These are phyloP conservation scores for Paguma larvata DNA, from an alignment of 2,797 vertebrate species.

Conservation along the genomic window DNA sequence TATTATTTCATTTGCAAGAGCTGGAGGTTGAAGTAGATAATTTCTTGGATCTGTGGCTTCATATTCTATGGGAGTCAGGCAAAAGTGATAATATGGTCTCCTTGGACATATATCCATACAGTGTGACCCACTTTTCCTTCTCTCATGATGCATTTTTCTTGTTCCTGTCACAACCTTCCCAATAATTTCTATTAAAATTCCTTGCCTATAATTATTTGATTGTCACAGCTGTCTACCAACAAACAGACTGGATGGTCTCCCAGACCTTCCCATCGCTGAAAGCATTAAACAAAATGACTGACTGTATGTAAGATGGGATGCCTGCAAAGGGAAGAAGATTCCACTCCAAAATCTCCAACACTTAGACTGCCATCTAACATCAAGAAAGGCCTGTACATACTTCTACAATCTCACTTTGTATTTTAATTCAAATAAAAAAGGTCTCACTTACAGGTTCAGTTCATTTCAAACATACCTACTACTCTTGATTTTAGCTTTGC, in stretches of 20 bases:
- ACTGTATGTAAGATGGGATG: neutral
- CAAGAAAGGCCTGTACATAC: neutral
- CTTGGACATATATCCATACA: neutral
- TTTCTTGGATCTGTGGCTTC: neutral
- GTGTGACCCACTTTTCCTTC: neutral
- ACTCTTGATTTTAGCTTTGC: slow-evolving; percentile 30
- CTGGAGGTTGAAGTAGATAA: neutral
- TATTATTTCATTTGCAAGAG: neutral
- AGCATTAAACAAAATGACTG: neutral
- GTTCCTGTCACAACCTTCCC: neutral
- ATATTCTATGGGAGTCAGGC: neutral
- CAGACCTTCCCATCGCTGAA: neutral
- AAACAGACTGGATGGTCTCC: neutral
- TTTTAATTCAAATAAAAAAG: slow-evolving; percentile 49
- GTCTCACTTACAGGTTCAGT: neutral
- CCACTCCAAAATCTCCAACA: neutral
- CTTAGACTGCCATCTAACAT: neutral
- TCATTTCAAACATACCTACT: neutral
- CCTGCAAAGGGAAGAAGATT: neutral
- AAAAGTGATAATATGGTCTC: neutral
- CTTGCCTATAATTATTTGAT: neutral
- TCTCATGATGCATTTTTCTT: neutral
- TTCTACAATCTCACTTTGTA: neutral
- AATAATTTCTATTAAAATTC: slow-evolving; percentile 28
- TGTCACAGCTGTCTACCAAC: neutral